These are phyloP conservation scores for Scytalopus superciliaris DNA, from an alignment of 2,113 vertebrate species.

Conservation along the genomic window DNA sequence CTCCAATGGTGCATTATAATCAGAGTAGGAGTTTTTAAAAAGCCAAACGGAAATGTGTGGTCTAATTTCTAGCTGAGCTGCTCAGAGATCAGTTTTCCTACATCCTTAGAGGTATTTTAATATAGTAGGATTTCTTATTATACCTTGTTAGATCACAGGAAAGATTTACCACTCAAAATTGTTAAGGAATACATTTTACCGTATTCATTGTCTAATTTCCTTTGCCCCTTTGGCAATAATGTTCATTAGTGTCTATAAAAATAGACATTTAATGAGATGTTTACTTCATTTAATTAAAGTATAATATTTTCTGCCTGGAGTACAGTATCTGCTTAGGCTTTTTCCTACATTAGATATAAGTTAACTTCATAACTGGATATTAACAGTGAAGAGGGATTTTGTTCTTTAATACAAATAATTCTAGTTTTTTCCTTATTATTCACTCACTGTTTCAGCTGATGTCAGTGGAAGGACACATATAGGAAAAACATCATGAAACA, in stretches of 20 bases:
- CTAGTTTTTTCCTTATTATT: neutral
- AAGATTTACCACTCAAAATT: constrained; percentile 12
- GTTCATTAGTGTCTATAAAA: constrained; percentile 34
- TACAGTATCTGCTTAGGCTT: neutral
- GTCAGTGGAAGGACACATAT: neutral
- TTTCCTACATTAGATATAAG: neutral
- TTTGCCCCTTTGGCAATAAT: neutral
- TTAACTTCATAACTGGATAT: neutral
- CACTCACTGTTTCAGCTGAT: neutral
- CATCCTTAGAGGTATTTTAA: constrained; percentile 6
- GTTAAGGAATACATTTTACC: neutral
- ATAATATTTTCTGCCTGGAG: constrained; percentile 32
- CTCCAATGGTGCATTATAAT: constrained; percentile 12
- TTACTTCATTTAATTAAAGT: constrained; percentile 42
- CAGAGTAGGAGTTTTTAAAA: constrained; percentile 32
- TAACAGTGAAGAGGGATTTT: neutral
- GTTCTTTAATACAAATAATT: neutral
- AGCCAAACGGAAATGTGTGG: neutral
- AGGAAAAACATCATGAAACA: neutral
- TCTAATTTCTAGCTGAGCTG: constrained; percentile 23
- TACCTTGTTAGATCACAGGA: constrained; percentile 1
- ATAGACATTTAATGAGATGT: constrained; percentile 21
- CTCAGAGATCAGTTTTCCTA: constrained; percentile 13
- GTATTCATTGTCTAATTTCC: constrained; percentile 9
- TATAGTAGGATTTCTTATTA: neutral